Percentiles rank a stretch among this genome's conserved stretches.
These are phyloP conservation scores for Hydrochoerus hydrochaeris DNA, from an alignment of 2,113 vertebrate genomes.

Conservation along the genomic window DNA sequence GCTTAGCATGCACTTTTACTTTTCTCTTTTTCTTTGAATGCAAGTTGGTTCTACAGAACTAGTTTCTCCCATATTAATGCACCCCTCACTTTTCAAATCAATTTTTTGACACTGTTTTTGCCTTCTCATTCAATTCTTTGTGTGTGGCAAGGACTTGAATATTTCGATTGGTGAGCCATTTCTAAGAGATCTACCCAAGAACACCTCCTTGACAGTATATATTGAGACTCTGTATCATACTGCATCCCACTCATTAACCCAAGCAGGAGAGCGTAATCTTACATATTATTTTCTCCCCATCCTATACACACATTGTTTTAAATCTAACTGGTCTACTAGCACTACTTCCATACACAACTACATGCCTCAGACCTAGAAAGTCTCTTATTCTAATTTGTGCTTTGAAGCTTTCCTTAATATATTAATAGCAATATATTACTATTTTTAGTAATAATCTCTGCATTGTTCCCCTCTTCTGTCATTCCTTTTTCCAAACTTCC, in stretches of 20 bases:
- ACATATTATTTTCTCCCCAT: background rate
- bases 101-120: background rate
- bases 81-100: background rate
- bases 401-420: background rate
- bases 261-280: background rate
- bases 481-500: background rate
- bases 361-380: background rate
- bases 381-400: background rate
- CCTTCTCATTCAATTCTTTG: background rate
- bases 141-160: background rate
- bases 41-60: background rate
- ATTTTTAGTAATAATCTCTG: background rate
- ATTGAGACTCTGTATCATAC: background rate
- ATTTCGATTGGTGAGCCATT: background rate
- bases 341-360: background rate
- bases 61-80: background rate
- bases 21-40: background rate
- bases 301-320: background rate
- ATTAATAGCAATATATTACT: background rate
- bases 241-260: background rate
- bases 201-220: background rate
- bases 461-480: background rate
- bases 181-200: background rate
- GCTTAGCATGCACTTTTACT: background rate
- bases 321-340: background rate